Evolutionary conservation across 1,140 invertebrate genomes (phyloP).

Genomic region (Branchinecta lindahli): DNA sequence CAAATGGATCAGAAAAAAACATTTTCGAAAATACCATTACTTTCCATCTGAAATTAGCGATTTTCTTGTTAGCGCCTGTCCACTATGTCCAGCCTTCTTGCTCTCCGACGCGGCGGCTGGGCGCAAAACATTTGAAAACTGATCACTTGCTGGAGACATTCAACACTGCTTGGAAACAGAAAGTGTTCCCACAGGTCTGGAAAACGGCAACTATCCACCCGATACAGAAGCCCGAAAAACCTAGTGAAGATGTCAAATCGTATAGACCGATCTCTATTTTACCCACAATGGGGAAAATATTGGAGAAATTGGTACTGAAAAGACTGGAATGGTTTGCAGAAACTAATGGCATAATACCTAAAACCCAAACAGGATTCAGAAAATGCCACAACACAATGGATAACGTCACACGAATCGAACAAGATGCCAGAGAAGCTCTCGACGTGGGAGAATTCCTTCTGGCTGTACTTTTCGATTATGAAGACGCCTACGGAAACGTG

Average conservation of each 20-base stretch:
- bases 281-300: neutral
- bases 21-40: no score
- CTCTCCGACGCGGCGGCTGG: no score
- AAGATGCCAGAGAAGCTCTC: neutral
- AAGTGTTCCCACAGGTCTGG: neutral
- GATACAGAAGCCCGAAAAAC: neutral
- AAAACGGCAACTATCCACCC: neutral
- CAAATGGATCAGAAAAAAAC: no score
- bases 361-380: neutral
- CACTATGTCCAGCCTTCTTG: no score
- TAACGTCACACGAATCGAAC: neutral
- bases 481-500: neutral
- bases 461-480: neutral
- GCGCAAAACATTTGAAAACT: neutral
- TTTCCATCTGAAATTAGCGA: no score
- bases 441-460: neutral
- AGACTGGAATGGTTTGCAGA: slow-evolving; percentile 10
- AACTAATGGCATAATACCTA: neutral
- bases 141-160: neutral
- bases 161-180: neutral
- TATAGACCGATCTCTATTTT: neutral
- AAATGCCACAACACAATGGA: neutral
- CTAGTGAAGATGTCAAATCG: neutral
- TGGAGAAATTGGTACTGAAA: neutral
- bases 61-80: no score